Conservation (phyloP, 2,888 invertebrate species). For the Perdita meconis region DNA sequence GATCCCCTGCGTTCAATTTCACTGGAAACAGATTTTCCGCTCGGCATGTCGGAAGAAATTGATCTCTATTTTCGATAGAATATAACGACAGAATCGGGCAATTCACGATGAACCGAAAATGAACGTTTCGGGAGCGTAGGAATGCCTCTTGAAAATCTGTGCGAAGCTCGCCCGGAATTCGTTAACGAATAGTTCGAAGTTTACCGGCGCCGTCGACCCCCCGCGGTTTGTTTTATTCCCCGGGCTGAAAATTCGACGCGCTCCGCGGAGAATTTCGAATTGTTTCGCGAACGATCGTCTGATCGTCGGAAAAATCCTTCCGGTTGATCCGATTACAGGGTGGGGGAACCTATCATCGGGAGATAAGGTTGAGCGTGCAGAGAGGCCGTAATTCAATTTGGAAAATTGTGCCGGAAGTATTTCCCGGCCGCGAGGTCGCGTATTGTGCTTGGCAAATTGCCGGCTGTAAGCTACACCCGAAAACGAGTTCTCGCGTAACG, state of each 20-base stretch:
- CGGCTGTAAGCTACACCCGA: constrained; percentile 58
- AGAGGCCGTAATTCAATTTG: constrained; percentile 60
- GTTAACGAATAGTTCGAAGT: not conserved
- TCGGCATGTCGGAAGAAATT: too few relatives aligned
- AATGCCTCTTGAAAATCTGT: not conserved
- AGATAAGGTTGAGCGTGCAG: constrained; percentile 33
- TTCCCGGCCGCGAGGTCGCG: constrained; percentile 32
- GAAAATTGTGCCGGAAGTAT: constrained; percentile 37
- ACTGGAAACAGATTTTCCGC: too few relatives aligned
- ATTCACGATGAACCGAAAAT: not conserved
- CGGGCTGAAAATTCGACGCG: constrained; percentile 10
- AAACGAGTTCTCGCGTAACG: constrained; percentile 37
- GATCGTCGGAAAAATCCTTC: constrained; percentile 19
- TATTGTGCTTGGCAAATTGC: constrained; percentile 72
- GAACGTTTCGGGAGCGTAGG: not conserved
- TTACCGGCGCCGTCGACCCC: not conserved
- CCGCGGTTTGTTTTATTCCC: constrained; percentile 1
- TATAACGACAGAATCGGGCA: too few relatives aligned
- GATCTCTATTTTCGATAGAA: too few relatives aligned
- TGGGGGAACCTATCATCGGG: constrained; percentile 1
- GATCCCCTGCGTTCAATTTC: too few relatives aligned
- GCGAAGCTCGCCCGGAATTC: not conserved
- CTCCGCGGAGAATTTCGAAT: constrained; percentile 7
- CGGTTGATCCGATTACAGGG: constrained; percentile 26
- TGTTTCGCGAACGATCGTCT: not conserved